Evolutionary conservation across 2,113 vertebrate species (phyloP), one percentile per base, ranked within the genome.

Genomic region (Triplophysa siluroides): DNA sequence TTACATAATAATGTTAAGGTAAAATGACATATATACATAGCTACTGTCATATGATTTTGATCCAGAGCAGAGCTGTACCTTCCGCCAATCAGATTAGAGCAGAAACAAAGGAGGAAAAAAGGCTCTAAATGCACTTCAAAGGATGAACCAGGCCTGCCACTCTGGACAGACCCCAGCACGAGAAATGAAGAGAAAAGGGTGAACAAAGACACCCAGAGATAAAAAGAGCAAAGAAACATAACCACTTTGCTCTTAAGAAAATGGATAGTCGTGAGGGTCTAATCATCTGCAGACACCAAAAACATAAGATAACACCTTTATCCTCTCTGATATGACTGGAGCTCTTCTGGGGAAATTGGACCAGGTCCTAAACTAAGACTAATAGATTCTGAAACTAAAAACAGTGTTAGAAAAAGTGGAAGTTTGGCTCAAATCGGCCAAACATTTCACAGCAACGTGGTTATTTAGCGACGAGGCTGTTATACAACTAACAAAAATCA

Each of bases 51-150:
- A 45, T 2, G 67, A 70, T 70, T 70, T 50, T 8, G 41, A 13
- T 9, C 43, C 33, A 38, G 33, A 9, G 50, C 69, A 58, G 68
- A 54, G 68, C 50, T 54, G 18, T 76, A 29, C 16, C 24, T 47
- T 70, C 45, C 38, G 33, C 63, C 56, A 56, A 62, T 41, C 65
- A 56, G 47, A 69, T 76, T 83, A 71, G 75, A 83, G 66, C 50
- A 63, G 29, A 76, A 56, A 18, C 52, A 41, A 43, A 6, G 13
- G 58, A 54, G 54, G 45, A 75, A 75, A 52, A 74, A 75, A 79
- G 81, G 38, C 41, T 23, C 9, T 5, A 73, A 43, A 47, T 7
- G 45, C 24, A 61, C n/a, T 73, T 74, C 61, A 82, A 73, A 78
- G 69, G 8, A 69, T 14, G 61, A 65, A 7, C 33, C 52, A 50